Evolutionary conservation across 2,888 invertebrate genomes (phyloP).

Genomic region (Artemia sinica): DNA sequence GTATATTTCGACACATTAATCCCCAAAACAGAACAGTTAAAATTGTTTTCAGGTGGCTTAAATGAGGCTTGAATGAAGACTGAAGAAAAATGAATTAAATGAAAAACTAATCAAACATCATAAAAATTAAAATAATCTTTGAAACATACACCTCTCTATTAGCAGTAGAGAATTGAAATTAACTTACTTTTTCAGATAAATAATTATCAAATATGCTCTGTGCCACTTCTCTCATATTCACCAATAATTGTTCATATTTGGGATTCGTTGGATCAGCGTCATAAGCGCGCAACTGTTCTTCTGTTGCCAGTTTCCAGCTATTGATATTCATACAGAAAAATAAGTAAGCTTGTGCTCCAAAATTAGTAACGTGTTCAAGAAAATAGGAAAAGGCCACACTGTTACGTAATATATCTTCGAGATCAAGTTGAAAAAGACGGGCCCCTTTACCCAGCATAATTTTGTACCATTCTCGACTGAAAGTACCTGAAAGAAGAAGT

Average conservation of each 20-base stretch:
- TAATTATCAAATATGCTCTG: constrained; percentile 57
- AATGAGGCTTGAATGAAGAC: no score
- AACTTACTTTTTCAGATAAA: constrained; percentile 45
- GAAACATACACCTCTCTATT: no score
- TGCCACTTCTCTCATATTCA: constrained; percentile 46
- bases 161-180: no score
- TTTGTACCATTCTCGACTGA: constrained; percentile 30
- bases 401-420: constrained; percentile 56
- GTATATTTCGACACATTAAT: no score
- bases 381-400: constrained; percentile 57
- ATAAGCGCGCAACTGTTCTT: constrained; percentile 41
- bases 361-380: constrained; percentile 52
- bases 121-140: no score
- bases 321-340: constrained; percentile 62
- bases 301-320: constrained; percentile 52
- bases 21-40: no score
- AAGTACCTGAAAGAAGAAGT: not conserved
- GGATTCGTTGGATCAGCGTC: constrained; percentile 19
- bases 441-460: constrained; percentile 3
- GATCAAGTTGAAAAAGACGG: constrained; percentile 41
- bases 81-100: no score
- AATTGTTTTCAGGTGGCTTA: no score
- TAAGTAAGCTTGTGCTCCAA: constrained; percentile 50
- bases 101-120: no score
- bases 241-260: constrained; percentile 28